These are phyloP conservation scores for Zoanthus sociatus DNA, from an alignment of 92 coral and sea anemone species.

Conservation along the genomic window DNA sequence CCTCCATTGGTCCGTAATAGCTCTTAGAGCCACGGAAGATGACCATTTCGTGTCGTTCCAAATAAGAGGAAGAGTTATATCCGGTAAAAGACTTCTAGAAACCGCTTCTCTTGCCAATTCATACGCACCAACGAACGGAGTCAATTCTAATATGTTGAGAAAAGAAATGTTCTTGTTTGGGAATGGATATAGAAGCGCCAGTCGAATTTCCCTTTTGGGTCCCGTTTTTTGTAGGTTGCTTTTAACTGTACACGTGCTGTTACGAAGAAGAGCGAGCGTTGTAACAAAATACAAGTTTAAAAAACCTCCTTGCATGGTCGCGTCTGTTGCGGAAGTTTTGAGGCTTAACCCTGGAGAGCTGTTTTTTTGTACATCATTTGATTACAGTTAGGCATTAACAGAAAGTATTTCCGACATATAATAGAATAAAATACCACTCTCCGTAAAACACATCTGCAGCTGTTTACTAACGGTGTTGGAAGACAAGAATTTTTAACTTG, in stretches of 20 bases:
- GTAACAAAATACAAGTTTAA: background rate
- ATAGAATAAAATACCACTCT: background rate
- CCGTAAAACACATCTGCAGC: constrained; percentile 1
- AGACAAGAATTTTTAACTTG: constrained; percentile 39
- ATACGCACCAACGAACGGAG: constrained; percentile 74
- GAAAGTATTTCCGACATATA: background rate
- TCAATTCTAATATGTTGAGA: background rate
- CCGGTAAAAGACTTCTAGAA: constrained; percentile 50
- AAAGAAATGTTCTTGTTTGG: constrained; percentile 1
- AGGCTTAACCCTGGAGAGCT: no score
- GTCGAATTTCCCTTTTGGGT: constrained; percentile 14
- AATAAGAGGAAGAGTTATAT: constrained; percentile 49
- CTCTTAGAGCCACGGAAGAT: constrained; percentile 69
- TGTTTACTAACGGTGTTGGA: constrained; percentile 26
- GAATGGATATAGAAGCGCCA: constrained; percentile 37
- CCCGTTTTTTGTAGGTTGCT: background rate
- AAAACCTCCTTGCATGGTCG: constrained; percentile 1
- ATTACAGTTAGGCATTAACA: background rate
- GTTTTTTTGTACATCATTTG: background rate
- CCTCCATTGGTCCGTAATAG: constrained; percentile 76
- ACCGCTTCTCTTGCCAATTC: constrained; percentile 74
- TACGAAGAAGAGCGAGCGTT: background rate
- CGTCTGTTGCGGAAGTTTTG: background rate
- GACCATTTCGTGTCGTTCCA: constrained; percentile 85
- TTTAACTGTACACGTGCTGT: background rate